Percentiles rank a stretch among this genome's conserved stretches.
phyloP scores from a whole-genome alignment of 2,113 vertebrate species.

The Eonycteris spelaea region DNA sequence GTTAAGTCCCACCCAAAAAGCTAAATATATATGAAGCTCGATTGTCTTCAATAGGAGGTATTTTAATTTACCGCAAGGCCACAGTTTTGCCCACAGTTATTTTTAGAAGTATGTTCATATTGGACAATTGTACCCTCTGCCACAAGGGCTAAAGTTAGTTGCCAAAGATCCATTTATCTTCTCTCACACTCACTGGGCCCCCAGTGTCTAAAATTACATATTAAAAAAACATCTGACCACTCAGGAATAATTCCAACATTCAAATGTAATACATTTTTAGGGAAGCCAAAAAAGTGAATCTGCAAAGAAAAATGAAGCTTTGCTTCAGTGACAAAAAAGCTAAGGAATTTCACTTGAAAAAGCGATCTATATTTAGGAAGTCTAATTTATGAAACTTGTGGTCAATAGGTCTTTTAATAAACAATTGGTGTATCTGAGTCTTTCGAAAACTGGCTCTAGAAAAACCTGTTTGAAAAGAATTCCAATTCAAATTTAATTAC shows the following conservation, averaged over 20 bases:
- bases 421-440: background rate
- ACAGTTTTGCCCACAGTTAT: slow-evolving; percentile 42
- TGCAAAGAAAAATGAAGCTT: background rate
- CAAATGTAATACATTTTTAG: slow-evolving; percentile 25
- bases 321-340: background rate
- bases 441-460: background rate
- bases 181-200: background rate
- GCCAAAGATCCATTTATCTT: slow-evolving; percentile 37
- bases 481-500: slow-evolving; percentile 16
- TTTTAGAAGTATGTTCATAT: slow-evolving; percentile 52
- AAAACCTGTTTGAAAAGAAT: slow-evolving; percentile 7
- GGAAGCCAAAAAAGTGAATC: slow-evolving; percentile 5
- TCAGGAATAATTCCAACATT: slow-evolving; percentile 27
- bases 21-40: slow-evolving; percentile 45
- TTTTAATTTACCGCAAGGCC: slow-evolving; percentile 52
- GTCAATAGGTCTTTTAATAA: slow-evolving; percentile 43
- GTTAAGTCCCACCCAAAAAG: background rate
- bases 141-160: slow-evolving; percentile 26
- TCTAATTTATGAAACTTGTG: slow-evolving; percentile 6
- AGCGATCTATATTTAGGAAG: slow-evolving; percentile 37
- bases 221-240: background rate
- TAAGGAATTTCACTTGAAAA: slow-evolving; percentile 44
- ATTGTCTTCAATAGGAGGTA: slow-evolving; percentile 32
- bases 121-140: slow-evolving; percentile 26
- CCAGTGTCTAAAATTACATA: slow-evolving; percentile 39